Conservation (phyloP, 2,797 vertebrate genomes). For the Anabas testudineus region DNA sequence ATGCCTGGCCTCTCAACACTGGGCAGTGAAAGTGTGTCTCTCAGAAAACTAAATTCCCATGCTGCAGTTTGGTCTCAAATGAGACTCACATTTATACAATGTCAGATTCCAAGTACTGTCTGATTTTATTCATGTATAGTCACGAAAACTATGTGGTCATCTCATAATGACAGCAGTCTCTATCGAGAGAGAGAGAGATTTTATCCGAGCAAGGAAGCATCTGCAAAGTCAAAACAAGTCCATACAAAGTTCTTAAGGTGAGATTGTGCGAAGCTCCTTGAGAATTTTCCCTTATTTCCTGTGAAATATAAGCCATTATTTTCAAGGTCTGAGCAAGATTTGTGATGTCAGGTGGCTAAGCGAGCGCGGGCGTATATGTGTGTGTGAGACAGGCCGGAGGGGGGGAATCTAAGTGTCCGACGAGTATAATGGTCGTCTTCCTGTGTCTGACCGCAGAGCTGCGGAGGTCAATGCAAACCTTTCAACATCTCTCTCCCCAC, state of each 20-base stretch:
- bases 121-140: background rate
- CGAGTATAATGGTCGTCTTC: slow-evolving; percentile 60
- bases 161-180: slow-evolving; percentile 6
- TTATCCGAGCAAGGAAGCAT: slow-evolving; percentile 7
- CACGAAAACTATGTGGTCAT: background rate
- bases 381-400: background rate
- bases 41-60: slow-evolving; percentile 4
- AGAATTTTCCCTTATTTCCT: slow-evolving; percentile 51
- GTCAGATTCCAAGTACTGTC: background rate
- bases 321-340: slow-evolving; percentile 50
- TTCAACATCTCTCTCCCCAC: slow-evolving; percentile 38
- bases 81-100: no score
- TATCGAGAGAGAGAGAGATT: slow-evolving; percentile 9
- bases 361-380: slow-evolving; percentile 18
- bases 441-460: slow-evolving; percentile 55
- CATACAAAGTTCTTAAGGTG: slow-evolving; percentile 23
- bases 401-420: slow-evolving; percentile 39
- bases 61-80: background rate
- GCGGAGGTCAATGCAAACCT: slow-evolving; percentile 57
- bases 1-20: slow-evolving; percentile 48
- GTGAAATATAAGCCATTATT: slow-evolving; percentile 44
- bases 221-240: slow-evolving; percentile 32
- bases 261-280: slow-evolving; percentile 40
- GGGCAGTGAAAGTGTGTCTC: slow-evolving; percentile 19
- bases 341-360: slow-evolving; percentile 68